Evolutionary conservation across 92 coral and sea anemone species (phyloP).

Genomic region (Pocillopora meandrina): DNA sequence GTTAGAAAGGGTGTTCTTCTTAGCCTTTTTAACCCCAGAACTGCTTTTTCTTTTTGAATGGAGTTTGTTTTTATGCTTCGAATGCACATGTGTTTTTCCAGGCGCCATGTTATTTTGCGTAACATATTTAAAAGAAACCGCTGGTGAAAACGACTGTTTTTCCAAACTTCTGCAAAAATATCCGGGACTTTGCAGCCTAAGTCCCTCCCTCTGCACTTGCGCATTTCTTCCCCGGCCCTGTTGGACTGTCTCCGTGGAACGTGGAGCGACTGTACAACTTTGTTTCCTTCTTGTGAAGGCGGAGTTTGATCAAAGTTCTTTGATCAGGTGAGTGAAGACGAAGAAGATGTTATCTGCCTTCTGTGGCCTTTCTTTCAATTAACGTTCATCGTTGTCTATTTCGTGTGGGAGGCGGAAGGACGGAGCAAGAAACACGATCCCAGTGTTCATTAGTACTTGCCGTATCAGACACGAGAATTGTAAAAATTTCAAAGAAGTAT

Average conservation of each 20-base stretch:
- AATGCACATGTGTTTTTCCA: constrained; percentile 15
- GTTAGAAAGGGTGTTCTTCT: constrained; percentile 33
- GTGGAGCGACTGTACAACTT: constrained; percentile 36
- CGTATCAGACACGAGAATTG: constrained; percentile 19
- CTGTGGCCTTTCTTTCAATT: constrained; percentile 3
- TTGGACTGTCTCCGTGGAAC: constrained; percentile 59
- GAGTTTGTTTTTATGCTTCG: constrained; percentile 22
- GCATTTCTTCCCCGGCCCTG: constrained; percentile 59
- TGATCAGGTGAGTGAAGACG: constrained; percentile 31
- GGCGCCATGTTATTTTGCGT: constrained; percentile 36
- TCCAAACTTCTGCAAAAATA: background rate
- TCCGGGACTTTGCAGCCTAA: constrained; percentile 56
- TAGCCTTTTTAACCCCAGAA: constrained; percentile 53
- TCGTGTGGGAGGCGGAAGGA: constrained; percentile 26
- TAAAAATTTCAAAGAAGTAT: background rate
- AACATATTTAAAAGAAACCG: background rate
- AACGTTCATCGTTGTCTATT: background rate
- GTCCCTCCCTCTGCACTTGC: constrained; percentile 64
- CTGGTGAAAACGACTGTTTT: constrained; percentile 6
- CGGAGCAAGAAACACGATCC: constrained; percentile 8
- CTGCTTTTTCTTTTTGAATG: constrained; percentile 16
- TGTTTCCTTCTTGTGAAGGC: constrained; percentile 53
- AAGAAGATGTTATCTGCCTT: background rate
- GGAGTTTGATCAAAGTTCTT: constrained; percentile 34
- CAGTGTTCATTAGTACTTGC: background rate